Evolutionary conservation across 2,797 vertebrate species (phyloP), one percentile per base, ranked within the genome.

Genomic region (Chelidonichthys spinosus): DNA sequence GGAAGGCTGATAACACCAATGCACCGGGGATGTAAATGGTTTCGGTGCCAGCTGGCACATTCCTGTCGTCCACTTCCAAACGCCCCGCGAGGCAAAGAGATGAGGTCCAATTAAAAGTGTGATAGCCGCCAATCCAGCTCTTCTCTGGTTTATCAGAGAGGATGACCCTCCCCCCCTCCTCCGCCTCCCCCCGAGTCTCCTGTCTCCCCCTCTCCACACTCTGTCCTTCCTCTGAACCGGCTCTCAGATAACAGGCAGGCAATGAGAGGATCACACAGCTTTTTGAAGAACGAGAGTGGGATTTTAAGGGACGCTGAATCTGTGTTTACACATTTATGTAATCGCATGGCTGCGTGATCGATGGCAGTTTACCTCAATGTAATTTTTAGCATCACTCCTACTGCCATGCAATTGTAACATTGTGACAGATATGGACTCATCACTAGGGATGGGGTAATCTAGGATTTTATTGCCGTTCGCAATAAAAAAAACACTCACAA

Each of bases 91-190:
- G 85, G 79, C 83, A 75, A 54, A 81, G 76, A 83, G 81, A 90
- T 75, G 85, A 82, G 68, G 76, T 61, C 84, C 84, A 92, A 89
- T 90, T 92, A 92, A 76, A 81, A 87, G 82, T 40, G 83, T 69
- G 86, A 91, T 86, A 85, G 81, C 71, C 14, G 80, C 85, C 85
- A 87, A 86, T 87, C 76, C 69, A 78, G 66, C 65, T 65, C 54
- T 43, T 81, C 78, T 85, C 63, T 81, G 25, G 25, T 25, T 82
- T 78, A 88, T 90, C 82, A 25, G 72, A 79, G 60, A 79, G 78
- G 81, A 90, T 78, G 73, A 90, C 59, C 2, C 58, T 17, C 53
- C 33, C 43, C n/a, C 58, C 4, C 53, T 11, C n/a, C 50, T 17
- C 58, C 54, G 52, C 11, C 43, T 14, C 56, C 56, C 6, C 71